Conservation (phyloP, 2,888 invertebrate genomes). For the Cheilosia urbana region DNA sequence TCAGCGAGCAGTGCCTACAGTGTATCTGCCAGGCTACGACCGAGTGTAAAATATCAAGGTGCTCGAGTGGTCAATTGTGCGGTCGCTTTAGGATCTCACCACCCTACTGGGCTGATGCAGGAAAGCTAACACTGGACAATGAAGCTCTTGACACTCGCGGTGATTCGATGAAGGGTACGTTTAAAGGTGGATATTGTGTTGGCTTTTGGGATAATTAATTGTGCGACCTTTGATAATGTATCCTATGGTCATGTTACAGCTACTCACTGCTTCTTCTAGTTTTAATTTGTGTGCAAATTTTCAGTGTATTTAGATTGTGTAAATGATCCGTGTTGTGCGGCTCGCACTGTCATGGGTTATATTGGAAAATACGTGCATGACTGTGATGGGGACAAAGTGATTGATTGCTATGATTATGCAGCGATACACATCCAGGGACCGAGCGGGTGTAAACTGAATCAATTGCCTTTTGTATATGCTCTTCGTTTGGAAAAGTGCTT, state of each 20-base stretch:
- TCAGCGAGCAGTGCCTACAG: constrained; percentile 71
- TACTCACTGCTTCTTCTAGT: background rate
- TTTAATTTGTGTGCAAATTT: constrained; percentile 43
- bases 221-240: background rate
- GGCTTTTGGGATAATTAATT: background rate
- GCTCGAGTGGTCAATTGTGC: constrained; percentile 70
- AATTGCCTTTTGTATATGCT: background rate
- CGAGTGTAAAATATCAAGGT: constrained; percentile 74
- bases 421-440: constrained; percentile 79
- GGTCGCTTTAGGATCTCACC: constrained; percentile 79
- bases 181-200: constrained; percentile 13
- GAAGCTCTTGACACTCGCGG: background rate
- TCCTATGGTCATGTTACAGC: background rate
- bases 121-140: constrained; percentile 65
- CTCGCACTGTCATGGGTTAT: constrained; percentile 77
- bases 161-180: constrained; percentile 41
- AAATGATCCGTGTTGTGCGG: constrained; percentile 77
- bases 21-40: constrained; percentile 78
- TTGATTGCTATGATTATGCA: constrained; percentile 80
- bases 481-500: background rate
- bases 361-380: constrained; percentile 77
- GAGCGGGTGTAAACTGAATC: constrained; percentile 76
- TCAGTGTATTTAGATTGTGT: constrained; percentile 79
- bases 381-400: constrained; percentile 79
- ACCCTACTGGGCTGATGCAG: constrained; percentile 80